Evolutionary conservation across 2,797 vertebrate species (phyloP).

Genomic region (Crax fasciolata): DNA sequence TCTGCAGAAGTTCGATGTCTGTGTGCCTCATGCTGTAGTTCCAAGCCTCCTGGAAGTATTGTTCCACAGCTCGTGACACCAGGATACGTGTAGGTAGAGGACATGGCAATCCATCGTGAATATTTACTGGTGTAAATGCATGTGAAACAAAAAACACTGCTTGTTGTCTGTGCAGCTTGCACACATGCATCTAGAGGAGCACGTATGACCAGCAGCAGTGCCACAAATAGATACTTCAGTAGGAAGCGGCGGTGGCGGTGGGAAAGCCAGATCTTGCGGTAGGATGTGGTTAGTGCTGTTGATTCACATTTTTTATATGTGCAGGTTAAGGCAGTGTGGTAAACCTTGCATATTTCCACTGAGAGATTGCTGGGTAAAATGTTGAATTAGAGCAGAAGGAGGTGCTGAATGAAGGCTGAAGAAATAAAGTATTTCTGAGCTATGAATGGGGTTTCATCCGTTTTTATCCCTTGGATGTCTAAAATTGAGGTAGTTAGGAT

Average conservation of each 20-base stretch:
- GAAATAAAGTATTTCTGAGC: not conserved
- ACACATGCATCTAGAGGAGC: not conserved
- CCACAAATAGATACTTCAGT: conserved; percentile 20
- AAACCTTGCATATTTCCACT: not conserved
- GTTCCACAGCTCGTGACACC: not conserved
- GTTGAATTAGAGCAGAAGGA: conserved; percentile 55
- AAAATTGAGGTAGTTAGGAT: not conserved
- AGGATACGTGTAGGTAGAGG: not conserved
- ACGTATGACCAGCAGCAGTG: not conserved
- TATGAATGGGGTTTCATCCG: not conserved
- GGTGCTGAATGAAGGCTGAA: conserved; percentile 47
- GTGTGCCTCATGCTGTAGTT: rapidly evolving
- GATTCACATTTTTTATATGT: conserved; percentile 29
- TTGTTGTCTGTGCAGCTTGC: not conserved
- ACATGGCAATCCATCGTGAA: not conserved
- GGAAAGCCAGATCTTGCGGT: conserved; percentile 7
- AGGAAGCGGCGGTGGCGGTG: not conserved
- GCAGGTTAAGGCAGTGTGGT: conserved; percentile 25
- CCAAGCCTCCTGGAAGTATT: not conserved
- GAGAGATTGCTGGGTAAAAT: conserved; percentile 43
- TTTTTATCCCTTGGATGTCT: conserved; percentile 3
- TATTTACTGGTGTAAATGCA: not conserved
- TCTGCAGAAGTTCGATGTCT: not conserved
- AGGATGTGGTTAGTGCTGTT: conserved; percentile 71
- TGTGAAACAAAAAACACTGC: rapidly evolving